Evolutionary conservation across 2,888 invertebrate species (phyloP), one percentile per base, ranked within the genome.

Genomic region (Lasioglossum villosulum): DNA sequence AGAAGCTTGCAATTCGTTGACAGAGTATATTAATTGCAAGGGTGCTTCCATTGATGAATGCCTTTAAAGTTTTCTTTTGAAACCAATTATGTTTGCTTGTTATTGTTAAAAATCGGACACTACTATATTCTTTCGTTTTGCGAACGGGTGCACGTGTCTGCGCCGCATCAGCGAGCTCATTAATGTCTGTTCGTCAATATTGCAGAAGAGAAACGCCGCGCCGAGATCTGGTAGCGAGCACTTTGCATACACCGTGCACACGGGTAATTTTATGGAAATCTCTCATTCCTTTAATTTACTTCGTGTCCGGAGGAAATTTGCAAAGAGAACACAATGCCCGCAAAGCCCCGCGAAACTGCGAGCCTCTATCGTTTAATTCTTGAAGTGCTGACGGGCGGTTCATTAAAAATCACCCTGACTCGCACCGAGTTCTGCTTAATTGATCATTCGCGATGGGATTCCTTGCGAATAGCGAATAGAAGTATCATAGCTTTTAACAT

Each of bases 231-330:
- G 27, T 37, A 19, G n/a, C 63, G 34, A 48, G 77, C 34, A 52
- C 76, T 78, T 80, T 78, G 81, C 84, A 63, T 70, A 45, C 45
- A 66, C 63, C 73, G 71, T 75, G 71, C 48, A 74, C 52, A 66
- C 68, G 59, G 76, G 76, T 77, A 86, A 84, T 84, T 78, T 81
- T 34, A 86, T 84, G 84, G 81, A 86, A 86, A 86, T 84, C 59
- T 84, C 59, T 74, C 73, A 56, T 84, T 82, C 78, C 68, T 79
- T 84, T 86, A 75, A 86, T 81, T 86, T 74, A 27, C 59, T n/a
- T 59, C 52, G 59, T 34, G 59, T 34, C 14, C 30, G 34, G 37
- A 16, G 77, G 63, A 86, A 76, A 76, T 68, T 68, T 63, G 23
- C 82, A 39, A 71, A 48, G 73, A 30, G 79, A 83, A 71, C 52